Evolutionary conservation across 2,888 invertebrate genomes (phyloP).

Genomic region (Urechis unicinctus): DNA sequence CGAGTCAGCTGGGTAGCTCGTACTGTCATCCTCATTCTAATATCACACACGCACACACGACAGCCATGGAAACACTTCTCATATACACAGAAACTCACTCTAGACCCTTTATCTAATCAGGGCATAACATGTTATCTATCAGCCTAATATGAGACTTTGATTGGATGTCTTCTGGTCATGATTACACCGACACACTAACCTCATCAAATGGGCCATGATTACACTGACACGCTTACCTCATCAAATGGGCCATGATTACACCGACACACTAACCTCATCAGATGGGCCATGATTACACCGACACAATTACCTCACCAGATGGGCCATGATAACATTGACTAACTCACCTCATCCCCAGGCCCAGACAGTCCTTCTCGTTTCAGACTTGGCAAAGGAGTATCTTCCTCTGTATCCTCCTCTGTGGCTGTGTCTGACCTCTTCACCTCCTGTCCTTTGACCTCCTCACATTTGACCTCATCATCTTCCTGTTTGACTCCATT

Average conservation of each 20-base stretch:
- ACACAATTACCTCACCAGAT: conserved; percentile 6
- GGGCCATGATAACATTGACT: conserved; percentile 1
- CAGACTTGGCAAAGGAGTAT: too few relatives aligned
- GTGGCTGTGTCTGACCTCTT: not conserved
- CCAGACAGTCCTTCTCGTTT: too few relatives aligned
- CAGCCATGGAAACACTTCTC: not conserved
- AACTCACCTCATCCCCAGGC: too few relatives aligned
- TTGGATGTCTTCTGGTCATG: too few relatives aligned
- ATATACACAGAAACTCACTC: not conserved
- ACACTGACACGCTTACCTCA: conserved; percentile 4
- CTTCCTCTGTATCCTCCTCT: not conserved
- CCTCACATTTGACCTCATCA: not conserved
- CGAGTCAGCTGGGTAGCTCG: not conserved
- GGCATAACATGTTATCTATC: too few relatives aligned
- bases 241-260: conserved; percentile 2
- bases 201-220: conserved; percentile 3
- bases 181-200: conserved; percentile 8
- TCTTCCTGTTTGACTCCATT: conserved; percentile 1
- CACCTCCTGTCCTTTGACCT: not conserved
- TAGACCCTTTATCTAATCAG: too few relatives aligned
- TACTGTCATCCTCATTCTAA: not conserved
- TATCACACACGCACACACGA: not conserved
- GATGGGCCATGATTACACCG: not conserved
- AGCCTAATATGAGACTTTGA: too few relatives aligned
- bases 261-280: conserved; percentile 4